Percentiles rank a stretch among this genome's conserved stretches.
These are phyloP conservation scores for Coronaproctus castanopsis DNA, from an alignment of 2,888 invertebrate species.

Conservation along the genomic window DNA sequence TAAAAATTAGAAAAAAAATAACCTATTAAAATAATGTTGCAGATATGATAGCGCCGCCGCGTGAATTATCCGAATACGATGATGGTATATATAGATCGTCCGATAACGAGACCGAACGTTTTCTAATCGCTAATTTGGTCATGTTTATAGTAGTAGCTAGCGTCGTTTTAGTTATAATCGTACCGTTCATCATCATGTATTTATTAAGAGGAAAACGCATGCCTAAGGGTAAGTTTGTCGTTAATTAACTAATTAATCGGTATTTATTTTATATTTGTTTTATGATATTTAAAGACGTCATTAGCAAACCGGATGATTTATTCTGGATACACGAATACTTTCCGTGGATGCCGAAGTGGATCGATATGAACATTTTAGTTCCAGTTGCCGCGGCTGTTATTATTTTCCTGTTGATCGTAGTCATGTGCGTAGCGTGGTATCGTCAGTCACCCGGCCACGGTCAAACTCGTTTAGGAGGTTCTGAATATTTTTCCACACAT, in stretches of 20 bases:
- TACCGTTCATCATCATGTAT: conserved; percentile 82
- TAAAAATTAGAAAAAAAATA: no score
- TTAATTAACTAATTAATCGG: conserved; percentile 9
- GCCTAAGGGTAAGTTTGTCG: conserved; percentile 50
- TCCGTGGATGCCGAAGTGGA: conserved; percentile 67
- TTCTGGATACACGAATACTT: background rate
- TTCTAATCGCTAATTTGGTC: conserved; percentile 74
- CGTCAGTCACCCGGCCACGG: conserved; percentile 46
- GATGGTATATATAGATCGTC: conserved; percentile 26
- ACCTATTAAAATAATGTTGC: no score
- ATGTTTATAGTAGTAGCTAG: conserved; percentile 84
- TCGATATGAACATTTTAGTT: conserved; percentile 74
- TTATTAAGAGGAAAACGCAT: conserved; percentile 67
- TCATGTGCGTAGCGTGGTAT: conserved; percentile 72
- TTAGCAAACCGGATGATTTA: conserved; percentile 19
- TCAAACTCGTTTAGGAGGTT: conserved; percentile 55
- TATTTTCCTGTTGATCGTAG: conserved; percentile 71
- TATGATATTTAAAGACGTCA: conserved; percentile 28
- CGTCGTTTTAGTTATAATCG: conserved; percentile 75
- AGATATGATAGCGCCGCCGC: conserved; percentile 85
- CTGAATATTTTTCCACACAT: no score
- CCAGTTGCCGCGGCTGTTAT: conserved; percentile 76
- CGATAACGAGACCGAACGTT: conserved; percentile 63
- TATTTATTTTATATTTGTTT: conserved; percentile 19
- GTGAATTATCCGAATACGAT: conserved; percentile 56